Evolutionary conservation across 92 coral and sea anemone genomes (phyloP).

Genomic region (Epizoanthus ramosus): DNA sequence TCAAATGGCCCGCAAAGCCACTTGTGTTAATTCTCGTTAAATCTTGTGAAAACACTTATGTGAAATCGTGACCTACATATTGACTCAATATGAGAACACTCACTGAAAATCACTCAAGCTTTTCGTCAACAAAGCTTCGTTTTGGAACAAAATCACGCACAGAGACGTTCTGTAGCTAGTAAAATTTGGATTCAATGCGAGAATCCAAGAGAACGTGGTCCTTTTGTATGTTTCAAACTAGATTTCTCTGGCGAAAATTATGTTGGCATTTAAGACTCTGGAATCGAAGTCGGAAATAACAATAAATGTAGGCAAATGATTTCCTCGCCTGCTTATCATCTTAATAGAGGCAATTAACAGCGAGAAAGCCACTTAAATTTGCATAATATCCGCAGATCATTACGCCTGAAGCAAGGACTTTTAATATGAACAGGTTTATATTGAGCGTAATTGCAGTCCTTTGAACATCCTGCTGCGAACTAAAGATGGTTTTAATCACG

Average conservation of each 20-base stretch:
- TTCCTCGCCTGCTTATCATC: conserved; percentile 15
- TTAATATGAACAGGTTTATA: neutral
- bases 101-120: neutral
- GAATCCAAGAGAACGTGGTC: neutral
- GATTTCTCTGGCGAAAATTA: neutral
- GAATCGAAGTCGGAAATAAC: neutral
- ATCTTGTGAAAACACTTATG: conserved; percentile 8
- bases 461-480: conserved; percentile 15
- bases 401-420: conserved; percentile 22
- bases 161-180: neutral
- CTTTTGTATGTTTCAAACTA: neutral
- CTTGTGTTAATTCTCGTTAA: neutral
- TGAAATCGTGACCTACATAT: conserved; percentile 11
- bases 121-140: neutral
- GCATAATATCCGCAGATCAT: conserved; percentile 7
- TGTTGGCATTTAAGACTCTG: neutral
- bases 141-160: neutral
- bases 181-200: neutral
- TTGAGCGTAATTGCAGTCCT: neutral
- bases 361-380: neutral
- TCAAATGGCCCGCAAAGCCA: neutral
- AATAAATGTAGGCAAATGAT: neutral
- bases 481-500: conserved; percentile 23
- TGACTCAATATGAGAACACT: conserved; percentile 3
- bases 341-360: conserved; percentile 26